phyloP scores from a whole-genome alignment of 2,797 vertebrate species.

The Prionace glauca region DNA sequence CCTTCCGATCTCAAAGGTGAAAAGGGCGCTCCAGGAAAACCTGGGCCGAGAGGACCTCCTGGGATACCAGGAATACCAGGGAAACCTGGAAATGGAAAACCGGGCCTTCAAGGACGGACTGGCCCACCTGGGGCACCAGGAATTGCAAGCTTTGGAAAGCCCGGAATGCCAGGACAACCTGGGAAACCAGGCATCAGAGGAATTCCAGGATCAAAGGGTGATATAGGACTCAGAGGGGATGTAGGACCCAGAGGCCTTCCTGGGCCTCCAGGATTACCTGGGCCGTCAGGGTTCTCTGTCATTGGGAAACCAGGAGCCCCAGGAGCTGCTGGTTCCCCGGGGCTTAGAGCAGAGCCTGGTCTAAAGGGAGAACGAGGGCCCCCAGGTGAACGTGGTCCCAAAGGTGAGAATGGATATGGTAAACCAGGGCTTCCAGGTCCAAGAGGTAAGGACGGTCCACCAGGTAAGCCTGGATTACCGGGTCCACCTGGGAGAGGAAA shows the following conservation, averaged over 20 bases:
- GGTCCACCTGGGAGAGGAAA: slow-evolving; percentile 72
- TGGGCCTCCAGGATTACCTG: slow-evolving; percentile 84
- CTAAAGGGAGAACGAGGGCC: slow-evolving; percentile 69
- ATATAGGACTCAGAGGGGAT: slow-evolving; percentile 79
- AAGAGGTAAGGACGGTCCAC: slow-evolving; percentile 67
- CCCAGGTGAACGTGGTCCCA: slow-evolving; percentile 76
- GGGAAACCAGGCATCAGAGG: slow-evolving; percentile 87
- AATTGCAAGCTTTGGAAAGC: slow-evolving; percentile 86
- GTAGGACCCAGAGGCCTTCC: slow-evolving; percentile 77
- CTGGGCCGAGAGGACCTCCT: slow-evolving; percentile 80
- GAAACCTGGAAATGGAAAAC: slow-evolving; percentile 88
- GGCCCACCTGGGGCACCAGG: slow-evolving; percentile 85
- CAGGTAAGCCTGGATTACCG: slow-evolving; percentile 64
- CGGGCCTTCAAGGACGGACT: slow-evolving; percentile 82
- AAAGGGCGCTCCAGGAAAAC: slow-evolving; percentile 86
- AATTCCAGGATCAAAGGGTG: slow-evolving; percentile 73
- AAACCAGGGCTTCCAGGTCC: slow-evolving; percentile 73
- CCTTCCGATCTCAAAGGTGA: slow-evolving; percentile 87
- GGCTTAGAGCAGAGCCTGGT: slow-evolving; percentile 81
- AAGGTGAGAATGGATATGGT: slow-evolving; percentile 86
- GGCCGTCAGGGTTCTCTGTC: slow-evolving; percentile 83
- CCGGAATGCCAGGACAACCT: slow-evolving; percentile 82
- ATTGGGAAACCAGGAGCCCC: slow-evolving; percentile 88
- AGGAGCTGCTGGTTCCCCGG: slow-evolving; percentile 74
- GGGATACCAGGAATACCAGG: slow-evolving; percentile 81